Base-by-base conservation (phyloP, 1,140 invertebrate genomes). In the Leptinotarsa lineolata region DNA sequence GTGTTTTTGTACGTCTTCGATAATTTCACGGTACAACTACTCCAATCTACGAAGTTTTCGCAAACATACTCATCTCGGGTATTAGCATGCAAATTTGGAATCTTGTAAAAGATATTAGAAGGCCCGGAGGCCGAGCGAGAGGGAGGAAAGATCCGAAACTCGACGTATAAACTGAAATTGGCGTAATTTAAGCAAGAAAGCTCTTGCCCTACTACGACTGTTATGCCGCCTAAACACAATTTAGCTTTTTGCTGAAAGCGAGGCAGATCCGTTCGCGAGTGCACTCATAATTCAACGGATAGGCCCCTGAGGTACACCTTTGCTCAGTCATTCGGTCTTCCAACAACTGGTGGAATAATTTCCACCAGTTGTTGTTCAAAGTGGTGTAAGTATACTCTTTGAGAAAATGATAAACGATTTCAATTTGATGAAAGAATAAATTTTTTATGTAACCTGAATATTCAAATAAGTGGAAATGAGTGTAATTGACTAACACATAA, bases 41-140 rank as follows among this genome's bases (percentile, higher is more conserved):
- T 18, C n/a, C 48, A 54, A 54, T 54, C 48, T 54, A 15, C 48
- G n/a, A 54, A 54, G 15, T 54, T 54, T 54, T 54, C 48, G 15
- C 48, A 54, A 54, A 54, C 48, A 54, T 54, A 54, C 48, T 54
- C 48, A 54, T 54, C 48, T 18, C 13, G 15, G 48, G 48, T 54
- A 72, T 66, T 39, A 45, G 63, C 64, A 72, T 72, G 63, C 71
- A 72, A 67, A 64, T 66, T 72, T n/a, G 20, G 46, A 39, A 21
- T 20, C 24, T 30, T 60, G 60, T 44, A 21, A 45, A 63, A 60
- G 60, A 30, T 21, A 67, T 60, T 65, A 67, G 24, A 39, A 72
- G 54, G 61, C 59, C n/a, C n/a, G 60, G 4, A 18, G 21, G 21
- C 60, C 30, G 39, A 15, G n/a, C 13, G 39, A 15, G 5, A 60